Base-by-base conservation (phyloP, 2,113 vertebrate genomes). In the Pelusios castaneus region DNA sequence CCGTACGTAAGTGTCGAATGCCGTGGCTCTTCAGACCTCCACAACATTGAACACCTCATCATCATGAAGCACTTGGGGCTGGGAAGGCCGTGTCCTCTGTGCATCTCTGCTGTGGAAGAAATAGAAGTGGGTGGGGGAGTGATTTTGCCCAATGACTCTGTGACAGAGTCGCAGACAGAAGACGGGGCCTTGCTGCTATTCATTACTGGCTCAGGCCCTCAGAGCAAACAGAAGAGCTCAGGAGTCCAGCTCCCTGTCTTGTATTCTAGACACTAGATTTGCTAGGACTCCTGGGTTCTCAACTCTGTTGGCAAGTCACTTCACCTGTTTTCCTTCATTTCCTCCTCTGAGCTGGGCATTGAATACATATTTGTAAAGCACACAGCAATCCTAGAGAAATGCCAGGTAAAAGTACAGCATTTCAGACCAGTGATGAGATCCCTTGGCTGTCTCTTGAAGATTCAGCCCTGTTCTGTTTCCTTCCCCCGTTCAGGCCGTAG, bases 401-500 rank as follows among this genome's bases (percentile, higher is more conserved):
- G 63, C n/a, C 63, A 70, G n/a, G 63, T 70, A 5, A 38, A 38
- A 45, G 11, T 75, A 25, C 24, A 45, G 6, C 73, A 14, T 76
- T 27, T 43, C 22, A 6, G 10, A 43, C 70, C 38, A 43, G 70
- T 6, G 17, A 75, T 43, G 70, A 43, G 22, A n/a, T 34, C 70
- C 70, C 34, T 11, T 27, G 24, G 27, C 27, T 6, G 25, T 12
- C 73, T 45, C 24, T 45, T 29, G 73, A 76, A 45, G 41, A 27
- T 25, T 93, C 82, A 84, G 82, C n/a, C 25, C 81, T 80, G n/a
- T 22, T 3, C 49, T 76, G 27, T 89, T 92, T 85, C 55, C 29
- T 89, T 47, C 77, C 82, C 94, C 60, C 94, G 86, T 58, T 63
- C 89, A 99, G 99, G 99, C 99, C 43, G 97, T 99, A 60, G 99